Conservation (phyloP, 2,113 vertebrate genomes). For the Chiloscyllium plagiosum region DNA sequence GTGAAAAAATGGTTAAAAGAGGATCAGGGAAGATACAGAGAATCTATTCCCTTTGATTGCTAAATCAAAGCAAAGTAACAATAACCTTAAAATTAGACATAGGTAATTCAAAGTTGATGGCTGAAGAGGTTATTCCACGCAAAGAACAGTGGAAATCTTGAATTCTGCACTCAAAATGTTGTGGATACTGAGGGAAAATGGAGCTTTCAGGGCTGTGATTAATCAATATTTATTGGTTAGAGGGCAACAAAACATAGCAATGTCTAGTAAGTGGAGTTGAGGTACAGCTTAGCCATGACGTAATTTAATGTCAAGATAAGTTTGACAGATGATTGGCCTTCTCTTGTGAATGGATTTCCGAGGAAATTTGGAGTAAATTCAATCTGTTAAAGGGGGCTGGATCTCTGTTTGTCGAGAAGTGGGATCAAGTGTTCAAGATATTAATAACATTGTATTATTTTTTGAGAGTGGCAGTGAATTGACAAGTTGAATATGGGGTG, state of each 20-base stretch:
- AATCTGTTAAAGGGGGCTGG: neutral
- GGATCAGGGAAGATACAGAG: neutral
- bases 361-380: neutral
- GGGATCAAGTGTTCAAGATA: neutral
- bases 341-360: neutral
- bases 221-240: neutral
- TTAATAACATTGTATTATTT: neutral
- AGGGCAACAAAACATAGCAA: neutral
- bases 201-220: neutral
- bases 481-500: neutral
- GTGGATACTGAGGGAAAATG: neutral
- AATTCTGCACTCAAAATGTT: neutral
- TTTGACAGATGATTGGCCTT: neutral
- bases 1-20: neutral
- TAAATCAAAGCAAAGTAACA: neutral
- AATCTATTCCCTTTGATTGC: neutral
- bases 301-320: neutral
- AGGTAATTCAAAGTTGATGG: neutral
- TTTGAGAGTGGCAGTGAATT: neutral
- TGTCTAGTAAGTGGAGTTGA: neutral
- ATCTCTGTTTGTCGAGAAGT: neutral
- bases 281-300: neutral
- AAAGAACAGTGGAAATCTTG: neutral
- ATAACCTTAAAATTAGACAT: neutral
- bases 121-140: neutral